Conservation (phyloP, 2,113 vertebrate species). For the Scomber scombrus region DNA sequence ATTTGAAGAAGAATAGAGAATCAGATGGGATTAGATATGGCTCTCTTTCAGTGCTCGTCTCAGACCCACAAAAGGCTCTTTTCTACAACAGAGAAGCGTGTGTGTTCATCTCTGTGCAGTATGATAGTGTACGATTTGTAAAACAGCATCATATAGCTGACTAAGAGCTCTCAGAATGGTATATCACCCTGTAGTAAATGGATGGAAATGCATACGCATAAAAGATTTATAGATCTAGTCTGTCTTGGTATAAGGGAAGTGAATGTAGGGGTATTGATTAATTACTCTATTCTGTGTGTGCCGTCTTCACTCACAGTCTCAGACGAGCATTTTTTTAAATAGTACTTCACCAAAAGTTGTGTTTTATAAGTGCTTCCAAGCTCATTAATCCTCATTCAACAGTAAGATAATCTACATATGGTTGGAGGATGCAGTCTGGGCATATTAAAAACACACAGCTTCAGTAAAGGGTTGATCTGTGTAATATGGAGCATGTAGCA, state of each 20-base stretch:
- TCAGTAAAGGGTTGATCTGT: background rate
- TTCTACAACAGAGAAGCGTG: slow-evolving; percentile 36
- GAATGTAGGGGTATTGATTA: slow-evolving; percentile 20
- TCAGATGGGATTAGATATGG: slow-evolving; percentile 56
- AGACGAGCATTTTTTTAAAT: background rate
- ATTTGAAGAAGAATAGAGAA: slow-evolving; percentile 64
- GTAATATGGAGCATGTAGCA: background rate
- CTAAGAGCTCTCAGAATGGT: slow-evolving; percentile 11
- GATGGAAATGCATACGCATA: slow-evolving; percentile 27
- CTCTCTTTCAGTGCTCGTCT: slow-evolving; percentile 48
- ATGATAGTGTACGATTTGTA: slow-evolving; percentile 23
- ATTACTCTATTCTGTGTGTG: slow-evolving; percentile 1
- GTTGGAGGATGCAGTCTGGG: background rate
- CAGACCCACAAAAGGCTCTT: slow-evolving; percentile 42
- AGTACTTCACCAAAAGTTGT: background rate
- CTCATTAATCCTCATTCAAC: slow-evolving; percentile 20
- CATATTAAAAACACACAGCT: background rate
- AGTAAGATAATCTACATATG: background rate
- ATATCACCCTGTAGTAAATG: slow-evolving; percentile 30
- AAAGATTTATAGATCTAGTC: slow-evolving; percentile 42
- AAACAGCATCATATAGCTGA: slow-evolving; percentile 18
- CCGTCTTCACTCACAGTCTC: slow-evolving; percentile 10
- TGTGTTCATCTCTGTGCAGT: slow-evolving; percentile 30
- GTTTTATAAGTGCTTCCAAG: background rate
- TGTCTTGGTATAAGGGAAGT: slow-evolving; percentile 9